Conservation (phyloP, 2,113 vertebrate species). For the Calyptomena viridis region DNA sequence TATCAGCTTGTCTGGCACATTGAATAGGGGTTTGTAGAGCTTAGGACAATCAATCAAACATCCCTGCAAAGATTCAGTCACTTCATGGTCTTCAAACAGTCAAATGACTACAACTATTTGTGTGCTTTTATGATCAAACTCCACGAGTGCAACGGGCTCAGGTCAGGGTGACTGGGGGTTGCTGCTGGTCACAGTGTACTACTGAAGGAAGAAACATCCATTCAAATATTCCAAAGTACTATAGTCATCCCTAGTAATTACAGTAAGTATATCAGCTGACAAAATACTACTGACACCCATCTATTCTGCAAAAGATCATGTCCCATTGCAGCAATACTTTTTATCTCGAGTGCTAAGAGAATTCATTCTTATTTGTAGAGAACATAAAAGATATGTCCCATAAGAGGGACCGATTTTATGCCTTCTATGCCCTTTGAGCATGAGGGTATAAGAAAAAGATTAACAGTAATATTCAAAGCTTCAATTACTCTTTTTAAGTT, state of each 20-base stretch:
- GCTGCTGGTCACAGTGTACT: neutral
- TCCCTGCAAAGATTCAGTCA: neutral
- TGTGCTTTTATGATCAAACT: neutral
- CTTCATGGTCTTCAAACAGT: neutral
- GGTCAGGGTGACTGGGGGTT: neutral
- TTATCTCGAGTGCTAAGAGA: neutral
- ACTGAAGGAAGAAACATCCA: neutral
- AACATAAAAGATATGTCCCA: neutral
- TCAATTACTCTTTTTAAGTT: neutral
- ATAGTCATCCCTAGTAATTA: neutral
- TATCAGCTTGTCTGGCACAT: neutral
- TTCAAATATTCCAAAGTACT: neutral
- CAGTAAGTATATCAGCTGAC: neutral
- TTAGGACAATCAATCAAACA: neutral
- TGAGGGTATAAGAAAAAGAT: neutral
- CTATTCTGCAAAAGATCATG: neutral
- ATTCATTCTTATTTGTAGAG: neutral
- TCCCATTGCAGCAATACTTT: neutral
- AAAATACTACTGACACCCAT: neutral
- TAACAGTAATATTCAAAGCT: neutral
- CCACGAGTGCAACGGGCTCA: neutral
- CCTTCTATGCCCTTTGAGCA: neutral
- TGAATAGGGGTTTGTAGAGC: neutral
- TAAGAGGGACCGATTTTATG: neutral
- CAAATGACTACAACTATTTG: neutral